Percentiles rank a stretch among this genome's conserved stretches.
phyloP scores from a whole-genome alignment of 2,888 invertebrate species.

The Tenthredo notha region DNA sequence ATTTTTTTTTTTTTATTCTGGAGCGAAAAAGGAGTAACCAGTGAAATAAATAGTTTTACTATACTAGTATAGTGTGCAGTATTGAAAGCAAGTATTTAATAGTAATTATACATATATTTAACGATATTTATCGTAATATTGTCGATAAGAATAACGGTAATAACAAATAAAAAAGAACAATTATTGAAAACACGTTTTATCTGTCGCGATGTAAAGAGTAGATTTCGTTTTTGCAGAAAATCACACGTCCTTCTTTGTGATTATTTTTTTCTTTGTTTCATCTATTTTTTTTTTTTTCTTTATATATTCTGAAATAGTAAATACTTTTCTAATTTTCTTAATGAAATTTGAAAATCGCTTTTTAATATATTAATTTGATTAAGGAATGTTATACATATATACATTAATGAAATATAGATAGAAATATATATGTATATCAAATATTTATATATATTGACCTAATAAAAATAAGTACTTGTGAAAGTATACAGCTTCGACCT shows the following conservation, averaged over 20 bases:
- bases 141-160: constrained; percentile 9
- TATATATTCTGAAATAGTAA: constrained; percentile 11
- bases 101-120: constrained; percentile 21
- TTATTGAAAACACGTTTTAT: neutral
- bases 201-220: neutral
- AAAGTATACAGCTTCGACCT: constrained; percentile 19
- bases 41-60: constrained; percentile 23
- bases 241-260: neutral
- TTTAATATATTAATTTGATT: constrained; percentile 14
- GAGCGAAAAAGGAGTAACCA: neutral
- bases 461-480: constrained; percentile 50
- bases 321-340: constrained; percentile 24
- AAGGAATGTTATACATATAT: constrained; percentile 22
- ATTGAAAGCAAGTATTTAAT: constrained; percentile 28
- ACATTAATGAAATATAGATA: constrained; percentile 43
- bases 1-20: neutral
- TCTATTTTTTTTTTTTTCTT: neutral
- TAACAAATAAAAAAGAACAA: neutral
- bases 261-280: neutral
- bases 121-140: constrained; percentile 22
- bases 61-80: constrained; percentile 36
- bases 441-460: constrained; percentile 48
- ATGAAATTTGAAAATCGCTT: constrained; percentile 1
- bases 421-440: constrained; percentile 40
- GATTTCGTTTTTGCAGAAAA: neutral